Percentiles rank a stretch among this genome's conserved stretches.
Evolutionary conservation across 1,140 invertebrate genomes (phyloP).

Genomic region (Hestina assimilis): DNA sequence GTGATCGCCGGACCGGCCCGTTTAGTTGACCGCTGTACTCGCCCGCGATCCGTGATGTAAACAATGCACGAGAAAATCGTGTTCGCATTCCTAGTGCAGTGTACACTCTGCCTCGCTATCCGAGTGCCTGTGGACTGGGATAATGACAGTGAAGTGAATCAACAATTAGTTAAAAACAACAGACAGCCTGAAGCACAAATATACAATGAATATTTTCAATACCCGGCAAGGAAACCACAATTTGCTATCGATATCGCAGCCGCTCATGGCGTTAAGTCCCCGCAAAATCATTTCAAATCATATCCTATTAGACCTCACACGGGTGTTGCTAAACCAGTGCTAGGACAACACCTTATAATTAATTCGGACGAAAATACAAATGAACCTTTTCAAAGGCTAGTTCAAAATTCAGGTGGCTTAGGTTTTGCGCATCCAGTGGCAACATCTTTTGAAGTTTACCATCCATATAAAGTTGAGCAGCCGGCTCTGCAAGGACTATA

Average conservation of each 20-base stretch:
- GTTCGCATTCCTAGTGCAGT: slow-evolving; percentile 48
- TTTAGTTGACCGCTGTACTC: slow-evolving; percentile 56
- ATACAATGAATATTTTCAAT: slow-evolving; percentile 59
- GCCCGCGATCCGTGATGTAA: slow-evolving; percentile 58
- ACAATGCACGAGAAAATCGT: slow-evolving; percentile 49
- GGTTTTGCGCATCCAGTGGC: slow-evolving; percentile 40
- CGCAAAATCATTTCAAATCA: slow-evolving; percentile 52
- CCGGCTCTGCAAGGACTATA: slow-evolving; percentile 62
- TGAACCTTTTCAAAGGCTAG: slow-evolving; percentile 47
- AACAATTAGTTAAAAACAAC: slow-evolving; percentile 32
- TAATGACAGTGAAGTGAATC: slow-evolving; percentile 55
- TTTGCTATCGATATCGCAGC: slow-evolving; percentile 57
- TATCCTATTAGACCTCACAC: slow-evolving; percentile 53
- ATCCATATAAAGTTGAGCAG: slow-evolving; percentile 65
- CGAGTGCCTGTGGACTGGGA: slow-evolving; percentile 60
- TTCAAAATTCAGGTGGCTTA: slow-evolving; percentile 34
- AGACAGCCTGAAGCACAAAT: slow-evolving; percentile 30
- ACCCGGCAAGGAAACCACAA: slow-evolving; percentile 61
- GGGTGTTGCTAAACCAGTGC: slow-evolving; percentile 38
- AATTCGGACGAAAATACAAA: slow-evolving; percentile 37
- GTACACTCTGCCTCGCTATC: slow-evolving; percentile 52
- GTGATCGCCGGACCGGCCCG: slow-evolving; percentile 39
- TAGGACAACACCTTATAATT: slow-evolving; percentile 55
- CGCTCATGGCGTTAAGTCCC: slow-evolving; percentile 53
- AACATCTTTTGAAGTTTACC: slow-evolving; percentile 61